These are phyloP conservation scores for Romanogobio albipinnatus DNA, from an alignment of 2,113 vertebrate species.

Conservation along the genomic window DNA sequence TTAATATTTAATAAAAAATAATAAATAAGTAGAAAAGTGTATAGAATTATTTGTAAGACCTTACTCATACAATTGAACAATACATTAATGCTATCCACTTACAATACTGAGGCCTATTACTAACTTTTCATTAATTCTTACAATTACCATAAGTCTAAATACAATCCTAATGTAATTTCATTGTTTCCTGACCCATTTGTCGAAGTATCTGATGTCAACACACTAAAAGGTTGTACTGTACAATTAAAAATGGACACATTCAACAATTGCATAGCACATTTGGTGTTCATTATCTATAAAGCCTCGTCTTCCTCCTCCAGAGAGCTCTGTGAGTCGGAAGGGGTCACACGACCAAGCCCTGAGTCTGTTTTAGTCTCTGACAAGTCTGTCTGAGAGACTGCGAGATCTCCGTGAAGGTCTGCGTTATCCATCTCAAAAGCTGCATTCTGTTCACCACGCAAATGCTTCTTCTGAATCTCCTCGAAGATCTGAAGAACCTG, in stretches of 20 bases:
- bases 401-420: constrained; percentile 24
- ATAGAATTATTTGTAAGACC: not conserved
- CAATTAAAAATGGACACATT: not conserved
- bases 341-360: not conserved
- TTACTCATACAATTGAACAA: not conserved
- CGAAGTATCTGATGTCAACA: not conserved
- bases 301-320: not conserved
- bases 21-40: not conserved
- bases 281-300: constrained; percentile 11
- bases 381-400: constrained; percentile 50
- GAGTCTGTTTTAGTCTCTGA: constrained; percentile 28
- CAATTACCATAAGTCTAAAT: not conserved
- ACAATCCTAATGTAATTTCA: not conserved
- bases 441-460: constrained; percentile 62
- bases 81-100: not conserved
- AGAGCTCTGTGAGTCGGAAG: constrained; percentile 13
- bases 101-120: not conserved
- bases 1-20: not conserved
- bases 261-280: not conserved
- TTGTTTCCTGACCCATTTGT: constrained; percentile 1
- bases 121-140: not conserved
- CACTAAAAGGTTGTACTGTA: not conserved
- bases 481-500: constrained; percentile 87
- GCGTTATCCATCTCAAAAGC: constrained; percentile 70
- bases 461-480: constrained; percentile 77